Conservation (phyloP, 2,888 invertebrate species). For the Oligia latruncula region DNA sequence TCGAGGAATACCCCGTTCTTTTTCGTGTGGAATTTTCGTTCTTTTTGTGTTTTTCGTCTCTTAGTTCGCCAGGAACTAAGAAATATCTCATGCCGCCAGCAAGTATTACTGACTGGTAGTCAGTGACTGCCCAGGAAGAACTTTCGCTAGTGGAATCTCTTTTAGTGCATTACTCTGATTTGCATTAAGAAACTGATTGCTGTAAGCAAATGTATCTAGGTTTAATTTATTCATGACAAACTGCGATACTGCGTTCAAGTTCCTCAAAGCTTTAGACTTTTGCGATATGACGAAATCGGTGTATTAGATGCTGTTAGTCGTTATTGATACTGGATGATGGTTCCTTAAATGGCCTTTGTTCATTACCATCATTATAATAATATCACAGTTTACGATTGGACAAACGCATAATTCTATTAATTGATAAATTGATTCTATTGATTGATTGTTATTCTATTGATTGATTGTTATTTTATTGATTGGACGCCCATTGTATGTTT, state of each 20-base stretch:
- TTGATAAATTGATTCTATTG: too few relatives aligned
- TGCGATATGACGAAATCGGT: not conserved
- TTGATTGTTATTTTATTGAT: not conserved
- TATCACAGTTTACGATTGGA: not conserved
- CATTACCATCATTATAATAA: not conserved
- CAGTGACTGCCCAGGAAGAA: not conserved
- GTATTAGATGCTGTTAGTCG: not conserved
- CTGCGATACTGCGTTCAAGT: slow-evolving; percentile 3
- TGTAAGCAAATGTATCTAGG: slow-evolving; percentile 3
- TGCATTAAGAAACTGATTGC: slow-evolving; percentile 20
- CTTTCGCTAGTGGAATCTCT: not conserved
- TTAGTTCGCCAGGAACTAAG: too few relatives aligned
- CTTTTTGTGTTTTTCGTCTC: not conserved
- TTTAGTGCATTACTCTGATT: not conserved
- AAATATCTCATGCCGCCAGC: too few relatives aligned
- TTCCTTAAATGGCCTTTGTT: not conserved
- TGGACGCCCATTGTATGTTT: not conserved
- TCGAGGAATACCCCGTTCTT: not conserved
- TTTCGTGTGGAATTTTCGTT: not conserved
- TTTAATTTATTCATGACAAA: slow-evolving; percentile 15
- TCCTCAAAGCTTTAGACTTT: slow-evolving; percentile 7
- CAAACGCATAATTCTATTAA: not conserved
- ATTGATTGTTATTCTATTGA: not conserved
- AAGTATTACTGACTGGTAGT: not conserved
- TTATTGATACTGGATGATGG: not conserved